These are phyloP conservation scores for Synanceia verrucosa DNA, from an alignment of 2,797 vertebrate genomes.

Conservation along the genomic window DNA sequence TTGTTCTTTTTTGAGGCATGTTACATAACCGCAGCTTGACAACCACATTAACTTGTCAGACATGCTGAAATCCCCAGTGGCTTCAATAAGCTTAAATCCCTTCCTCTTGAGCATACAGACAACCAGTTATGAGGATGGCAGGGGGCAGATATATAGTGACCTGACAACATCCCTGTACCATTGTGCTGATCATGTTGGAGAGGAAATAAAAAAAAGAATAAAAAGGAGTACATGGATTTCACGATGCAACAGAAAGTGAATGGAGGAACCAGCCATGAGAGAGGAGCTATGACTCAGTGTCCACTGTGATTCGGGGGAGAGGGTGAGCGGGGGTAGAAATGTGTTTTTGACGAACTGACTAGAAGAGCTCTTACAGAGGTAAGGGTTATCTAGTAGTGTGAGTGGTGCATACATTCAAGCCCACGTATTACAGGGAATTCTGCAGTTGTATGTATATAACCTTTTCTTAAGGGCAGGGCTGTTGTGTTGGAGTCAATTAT, in stretches of 20 bases:
- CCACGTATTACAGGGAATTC: too few species aligned
- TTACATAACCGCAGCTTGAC: not conserved
- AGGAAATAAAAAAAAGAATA: not conserved
- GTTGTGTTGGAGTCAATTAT: not conserved
- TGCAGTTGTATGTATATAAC: not conserved
- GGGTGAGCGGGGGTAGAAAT: not conserved
- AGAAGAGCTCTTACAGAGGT: conserved; percentile 1
- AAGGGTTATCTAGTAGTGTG: conserved; percentile 1
- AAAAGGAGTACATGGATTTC: not conserved
- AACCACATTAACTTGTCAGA: not conserved
- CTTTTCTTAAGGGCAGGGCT: not conserved
- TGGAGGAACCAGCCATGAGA: not conserved
- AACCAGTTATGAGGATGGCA: conserved; percentile 16
- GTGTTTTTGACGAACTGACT: fast-evolving
- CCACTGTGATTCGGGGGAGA: conserved; percentile 10
- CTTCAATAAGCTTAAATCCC: not conserved
- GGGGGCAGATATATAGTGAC: not conserved
- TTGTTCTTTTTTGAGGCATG: conserved; percentile 2
- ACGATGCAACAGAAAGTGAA: not conserved
- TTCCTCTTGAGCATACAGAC: conserved; percentile 19
- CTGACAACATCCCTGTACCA: not conserved
- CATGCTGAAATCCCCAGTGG: conserved; percentile 7
- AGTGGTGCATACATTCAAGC: conserved; percentile 6
- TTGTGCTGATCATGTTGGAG: not conserved
- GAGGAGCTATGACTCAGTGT: conserved; percentile 24